Evolutionary conservation across 2,888 invertebrate genomes (phyloP).

Genomic region (Iphiclides podalirius): DNA sequence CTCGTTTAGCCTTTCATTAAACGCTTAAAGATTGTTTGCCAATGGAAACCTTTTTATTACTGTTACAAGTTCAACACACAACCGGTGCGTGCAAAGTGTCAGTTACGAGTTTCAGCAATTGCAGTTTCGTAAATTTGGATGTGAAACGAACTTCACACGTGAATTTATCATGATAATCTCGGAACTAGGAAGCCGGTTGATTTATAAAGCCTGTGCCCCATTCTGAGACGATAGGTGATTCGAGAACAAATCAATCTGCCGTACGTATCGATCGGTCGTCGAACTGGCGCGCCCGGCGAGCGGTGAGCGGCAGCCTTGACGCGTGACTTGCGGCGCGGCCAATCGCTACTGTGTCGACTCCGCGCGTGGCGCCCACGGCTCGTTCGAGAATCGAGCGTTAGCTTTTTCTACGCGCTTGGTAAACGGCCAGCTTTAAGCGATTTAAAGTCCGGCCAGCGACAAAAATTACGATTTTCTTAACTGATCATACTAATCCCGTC

Average conservation of each 20-base stretch:
- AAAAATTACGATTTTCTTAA: no score
- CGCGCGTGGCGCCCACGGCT: constrained; percentile 40
- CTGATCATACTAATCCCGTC: no score
- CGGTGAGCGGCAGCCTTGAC: constrained; percentile 63
- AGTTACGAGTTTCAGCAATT: no score
- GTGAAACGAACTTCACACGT: no score
- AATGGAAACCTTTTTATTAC: no score
- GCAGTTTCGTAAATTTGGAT: no score
- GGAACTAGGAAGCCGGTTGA: constrained; percentile 12
- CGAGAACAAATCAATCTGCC: constrained; percentile 21
- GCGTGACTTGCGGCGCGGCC: constrained; percentile 38
- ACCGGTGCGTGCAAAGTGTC: no score
- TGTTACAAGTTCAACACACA: no score
- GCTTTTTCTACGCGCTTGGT: constrained; percentile 9
- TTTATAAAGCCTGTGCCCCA: constrained; percentile 10
- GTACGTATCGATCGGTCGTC: constrained; percentile 50
- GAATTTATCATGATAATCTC: not conserved
- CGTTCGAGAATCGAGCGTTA: constrained; percentile 28
- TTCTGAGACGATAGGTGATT: constrained; percentile 17
- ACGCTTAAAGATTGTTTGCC: no score
- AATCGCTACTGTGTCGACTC: constrained; percentile 43
- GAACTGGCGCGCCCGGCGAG: constrained; percentile 46
- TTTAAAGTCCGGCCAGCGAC: no score
- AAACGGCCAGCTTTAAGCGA: not conserved
- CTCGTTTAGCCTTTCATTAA: no score